Base-by-base conservation (phyloP, 2,888 invertebrate genomes). In the Aricia artaxerxes region DNA sequence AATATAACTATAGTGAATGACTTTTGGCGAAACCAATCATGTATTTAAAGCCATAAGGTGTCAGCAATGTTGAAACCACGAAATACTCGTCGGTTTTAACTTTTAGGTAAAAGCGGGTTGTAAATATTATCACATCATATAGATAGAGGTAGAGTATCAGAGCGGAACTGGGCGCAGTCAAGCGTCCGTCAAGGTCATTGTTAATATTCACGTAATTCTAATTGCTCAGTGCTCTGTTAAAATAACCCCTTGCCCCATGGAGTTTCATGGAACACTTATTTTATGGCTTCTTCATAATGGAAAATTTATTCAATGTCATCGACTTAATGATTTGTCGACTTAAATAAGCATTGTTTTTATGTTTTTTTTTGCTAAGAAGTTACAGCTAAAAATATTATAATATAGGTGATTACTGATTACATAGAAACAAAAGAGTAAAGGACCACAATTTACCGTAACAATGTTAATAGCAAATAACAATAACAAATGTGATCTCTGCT, bases 201-300 rank as follows among this genome's bases (percentile, higher is more conserved):
- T 76, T 76, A 75, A 44, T 75, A 76, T 53, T 35, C 53, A 24
- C 44, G 75, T 75, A 75, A 75, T 76, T 35, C 53, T 76, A 76
- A 76, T 76, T 53, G 57, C 76, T 76, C 57, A 24, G 38, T 69
- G 57, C 76, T 76, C 35, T 73, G 9, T 73, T 73, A 11, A n/a
- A 9, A 64, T 64, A 69, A 16, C 69, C 11, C 38, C 69, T 16
- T 69, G 35, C 69, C 13, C 13, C 69, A 69, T 16, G 69, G 69
- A 35, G 35, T 69, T 69, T 69, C 69, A 69, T 13, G 69, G 35
- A 38, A 5, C 69, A 69, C 69, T 69, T 35, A 24, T 69, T 69
- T 69, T 69, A 69, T 38, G 35, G 38, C 35, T 69, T 16, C 69
- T 35, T 38, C 13, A 69, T 69, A 4, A 69, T 69, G 69, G 69